These are phyloP conservation scores for Pogoniulus pusillus DNA, from an alignment of 2,797 vertebrate genomes.

Conservation along the genomic window DNA sequence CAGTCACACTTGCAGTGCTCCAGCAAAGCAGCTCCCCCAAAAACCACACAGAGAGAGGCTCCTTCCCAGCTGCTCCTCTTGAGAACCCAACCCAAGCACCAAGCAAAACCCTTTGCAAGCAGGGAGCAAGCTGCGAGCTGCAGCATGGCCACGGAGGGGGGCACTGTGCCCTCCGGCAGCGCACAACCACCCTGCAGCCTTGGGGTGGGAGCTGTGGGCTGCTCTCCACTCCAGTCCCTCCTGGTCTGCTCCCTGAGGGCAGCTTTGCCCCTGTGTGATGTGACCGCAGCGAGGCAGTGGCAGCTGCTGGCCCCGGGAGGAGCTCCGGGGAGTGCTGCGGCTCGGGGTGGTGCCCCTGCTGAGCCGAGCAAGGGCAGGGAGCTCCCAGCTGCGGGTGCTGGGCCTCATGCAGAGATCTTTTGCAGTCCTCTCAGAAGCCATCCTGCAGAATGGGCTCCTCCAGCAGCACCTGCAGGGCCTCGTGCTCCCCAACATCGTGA, in stretches of 20 bases:
- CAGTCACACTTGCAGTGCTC: not conserved
- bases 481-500: constrained; percentile 1
- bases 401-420: not conserved
- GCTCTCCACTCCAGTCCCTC: not conserved
- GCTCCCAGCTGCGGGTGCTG: rapidly evolving
- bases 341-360: not conserved
- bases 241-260: not conserved
- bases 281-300: rapidly evolving
- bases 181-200: rapidly evolving
- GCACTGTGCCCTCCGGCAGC: rapidly evolving
- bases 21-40: too few relatives aligned
- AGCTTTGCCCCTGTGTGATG: not conserved
- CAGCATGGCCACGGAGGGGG: rapidly evolving
- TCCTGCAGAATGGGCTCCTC: not conserved
- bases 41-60: not conserved
- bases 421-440: constrained; percentile 16
- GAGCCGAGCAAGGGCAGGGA: not conserved
- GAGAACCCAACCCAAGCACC: not conserved
- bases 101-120: not conserved
- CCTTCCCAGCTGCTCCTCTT: not conserved
- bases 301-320: not conserved
- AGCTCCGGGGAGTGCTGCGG: not conserved
- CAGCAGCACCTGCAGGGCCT: constrained; percentile 28
- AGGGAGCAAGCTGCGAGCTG: not conserved
- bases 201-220: rapidly evolving